A percentile compares a stretch with the other conserved stretches of the same genome.
Evolutionary conservation across 2,888 invertebrate genomes (phyloP).

Genomic region (Synanthedon vespiformis): DNA sequence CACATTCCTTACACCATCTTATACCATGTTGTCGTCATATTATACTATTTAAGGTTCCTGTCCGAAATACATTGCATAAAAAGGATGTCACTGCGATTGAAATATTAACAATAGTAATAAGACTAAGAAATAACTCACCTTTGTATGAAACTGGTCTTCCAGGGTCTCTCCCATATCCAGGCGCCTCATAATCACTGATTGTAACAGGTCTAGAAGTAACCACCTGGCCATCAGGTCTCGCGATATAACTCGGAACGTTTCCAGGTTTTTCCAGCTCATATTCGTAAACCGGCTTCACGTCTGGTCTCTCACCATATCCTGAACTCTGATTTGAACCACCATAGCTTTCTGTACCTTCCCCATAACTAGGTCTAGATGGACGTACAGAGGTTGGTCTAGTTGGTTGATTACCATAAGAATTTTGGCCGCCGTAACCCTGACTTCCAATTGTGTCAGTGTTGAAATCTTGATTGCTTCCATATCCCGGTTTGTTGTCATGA

Average conservation of each 20-base stretch:
- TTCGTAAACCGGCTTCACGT: slow-evolving; percentile 53
- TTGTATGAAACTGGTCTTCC: slow-evolving; percentile 28
- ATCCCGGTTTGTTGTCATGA: neutral
- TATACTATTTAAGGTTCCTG: too few relatives aligned
- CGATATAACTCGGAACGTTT: slow-evolving; percentile 40
- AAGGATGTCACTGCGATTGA: neutral
- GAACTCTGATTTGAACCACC: slow-evolving; percentile 4
- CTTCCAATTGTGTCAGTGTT: slow-evolving; percentile 1
- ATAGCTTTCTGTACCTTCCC: slow-evolving; percentile 1
- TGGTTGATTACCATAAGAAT: slow-evolving; percentile 3
- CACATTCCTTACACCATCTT: too few relatives aligned
- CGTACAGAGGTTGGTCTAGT: neutral
- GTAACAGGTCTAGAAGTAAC: slow-evolving; percentile 49
- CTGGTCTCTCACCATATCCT: slow-evolving; percentile 16
- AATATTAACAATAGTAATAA: too few relatives aligned
- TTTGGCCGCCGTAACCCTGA: slow-evolving; percentile 1
- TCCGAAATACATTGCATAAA: neutral
- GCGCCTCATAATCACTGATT: slow-evolving; percentile 35
- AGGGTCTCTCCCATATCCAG: slow-evolving; percentile 28
- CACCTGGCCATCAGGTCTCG: slow-evolving; percentile 37
- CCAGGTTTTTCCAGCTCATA: slow-evolving; percentile 37
- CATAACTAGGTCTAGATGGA: neutral
- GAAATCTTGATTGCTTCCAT: slow-evolving; percentile 1
- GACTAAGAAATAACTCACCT: slow-evolving; percentile 27
- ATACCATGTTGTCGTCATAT: too few relatives aligned